A percentile compares a stretch with the other conserved stretches of the same genome.
These are phyloP conservation scores for Fulmarus glacialis DNA, from an alignment of 2,113 vertebrate genomes.

Conservation along the genomic window DNA sequence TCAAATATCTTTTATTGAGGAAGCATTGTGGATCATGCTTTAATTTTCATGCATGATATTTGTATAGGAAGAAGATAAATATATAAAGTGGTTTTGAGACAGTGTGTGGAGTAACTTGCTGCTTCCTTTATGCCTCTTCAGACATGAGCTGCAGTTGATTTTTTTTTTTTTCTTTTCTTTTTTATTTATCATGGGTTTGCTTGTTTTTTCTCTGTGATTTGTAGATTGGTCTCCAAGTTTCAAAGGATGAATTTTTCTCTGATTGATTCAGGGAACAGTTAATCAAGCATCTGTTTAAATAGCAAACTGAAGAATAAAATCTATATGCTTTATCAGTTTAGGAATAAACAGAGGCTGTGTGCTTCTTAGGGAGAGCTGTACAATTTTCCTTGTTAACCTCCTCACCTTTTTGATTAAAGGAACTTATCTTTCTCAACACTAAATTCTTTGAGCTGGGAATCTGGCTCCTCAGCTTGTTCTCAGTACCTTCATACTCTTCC, in stretches of 20 bases:
- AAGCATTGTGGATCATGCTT: neutral
- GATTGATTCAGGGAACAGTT: neutral
- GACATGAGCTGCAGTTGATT: neutral
- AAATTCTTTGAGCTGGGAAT: neutral
- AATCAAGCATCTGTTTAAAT: neutral
- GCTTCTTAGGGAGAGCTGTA: neutral
- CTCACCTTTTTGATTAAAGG: neutral
- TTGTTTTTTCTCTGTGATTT: neutral
- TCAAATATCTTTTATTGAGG: neutral
- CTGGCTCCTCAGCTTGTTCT: neutral
- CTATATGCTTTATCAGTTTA: neutral
- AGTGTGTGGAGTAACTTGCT: neutral
- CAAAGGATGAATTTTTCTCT: neutral
- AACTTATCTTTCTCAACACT: neutral
- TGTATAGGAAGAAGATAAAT: neutral
- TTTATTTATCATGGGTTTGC: neutral
- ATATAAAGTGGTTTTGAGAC: neutral
- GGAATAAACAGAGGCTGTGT: neutral
- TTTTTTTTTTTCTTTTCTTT: neutral
- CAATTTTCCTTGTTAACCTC: neutral
- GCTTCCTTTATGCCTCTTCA: neutral
- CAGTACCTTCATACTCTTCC: neutral
- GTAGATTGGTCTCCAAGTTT: neutral
- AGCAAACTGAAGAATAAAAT: neutral
- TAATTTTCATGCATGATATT: neutral